Evolutionary conservation across 30 jellyfish, hydroid and myxozoan genomes (phyloP), one percentile per base, ranked within the genome.

Genomic region (Catostylus mosaicus): DNA sequence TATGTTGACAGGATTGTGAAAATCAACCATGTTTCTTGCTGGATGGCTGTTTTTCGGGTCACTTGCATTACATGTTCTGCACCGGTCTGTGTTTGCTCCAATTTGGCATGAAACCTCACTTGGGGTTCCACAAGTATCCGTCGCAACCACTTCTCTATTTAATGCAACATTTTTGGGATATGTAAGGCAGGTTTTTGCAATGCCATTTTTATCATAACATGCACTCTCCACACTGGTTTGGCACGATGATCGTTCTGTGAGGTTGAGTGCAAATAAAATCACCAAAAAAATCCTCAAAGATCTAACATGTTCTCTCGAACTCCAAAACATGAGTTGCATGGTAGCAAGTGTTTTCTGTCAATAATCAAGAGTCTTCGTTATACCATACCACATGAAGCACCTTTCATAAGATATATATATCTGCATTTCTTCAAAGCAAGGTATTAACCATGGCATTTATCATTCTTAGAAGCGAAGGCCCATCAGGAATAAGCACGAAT

Each of bases 61-160:
- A 26, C 37, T 57, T 23, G 79, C 84, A 74, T 84, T 85, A 35
- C 98, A 91, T 7, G 75, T 78, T 62, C 76, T 73, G 63, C 98
- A 91, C 38, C 77, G 71, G 56, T 84, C 87, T 30, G 70, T 56
- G 67, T 73, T 72, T 4, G 96, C 97, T 14, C 98, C 98, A 8
- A 91, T 85, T 2, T 67, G 80, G 71, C 98, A 91, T 30, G 66
- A 91, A 2, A 77, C 81, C 59, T 71, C 98, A 38, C 70, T 57
- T 38, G 98, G 98, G 40, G 77, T 78, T 3, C 98, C 98, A 63
- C 98, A 91, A 40, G 98, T 91, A 51, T 91, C 84, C 3, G 96
- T 84, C n/a, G 98, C 94, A 64, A 34, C 30, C 3, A 91, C 88
- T 7, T 73, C 51, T 34, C 88, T 51, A 64, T 91, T 91, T 38